Conservation (phyloP, 1,140 invertebrate species). For the Aculops lycopersici region DNA sequence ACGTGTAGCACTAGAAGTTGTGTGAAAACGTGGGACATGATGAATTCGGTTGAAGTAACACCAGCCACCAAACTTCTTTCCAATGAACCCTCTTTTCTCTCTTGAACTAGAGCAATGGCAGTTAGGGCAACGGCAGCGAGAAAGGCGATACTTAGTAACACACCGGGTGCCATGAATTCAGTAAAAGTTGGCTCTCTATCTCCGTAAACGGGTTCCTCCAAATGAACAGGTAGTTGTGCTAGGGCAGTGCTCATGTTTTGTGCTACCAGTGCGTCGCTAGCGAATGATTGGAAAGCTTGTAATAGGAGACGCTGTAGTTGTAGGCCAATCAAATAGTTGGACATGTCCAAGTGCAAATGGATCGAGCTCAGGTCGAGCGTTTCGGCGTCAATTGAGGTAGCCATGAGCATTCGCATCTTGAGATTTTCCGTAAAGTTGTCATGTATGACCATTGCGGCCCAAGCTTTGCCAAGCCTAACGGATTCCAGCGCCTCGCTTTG, state of each 20-base stretch:
- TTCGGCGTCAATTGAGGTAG: constrained; percentile 2
- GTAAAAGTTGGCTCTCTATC: constrained; percentile 55
- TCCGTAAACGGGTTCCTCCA: constrained; percentile 53
- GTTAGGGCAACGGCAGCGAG: constrained; percentile 79
- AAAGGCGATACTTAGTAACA: constrained; percentile 77
- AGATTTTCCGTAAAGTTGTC: constrained; percentile 6
- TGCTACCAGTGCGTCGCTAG: not conserved
- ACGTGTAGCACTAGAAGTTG: constrained; percentile 75
- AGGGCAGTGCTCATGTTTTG: not conserved
- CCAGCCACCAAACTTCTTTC: constrained; percentile 64
- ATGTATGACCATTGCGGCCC: constrained; percentile 4
- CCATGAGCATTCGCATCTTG: constrained; percentile 4
- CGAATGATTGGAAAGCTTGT: constrained; percentile 10
- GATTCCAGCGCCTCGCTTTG: constrained; percentile 4
- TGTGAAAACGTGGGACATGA: constrained; percentile 61
- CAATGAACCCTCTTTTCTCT: constrained; percentile 57
- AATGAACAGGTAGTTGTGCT: constrained; percentile 18
- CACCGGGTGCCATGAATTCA: constrained; percentile 73
- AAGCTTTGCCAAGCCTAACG: constrained; percentile 6
- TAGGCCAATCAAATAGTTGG: constrained; percentile 10
- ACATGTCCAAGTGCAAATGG: constrained; percentile 5
- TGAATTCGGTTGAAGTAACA: constrained; percentile 51
- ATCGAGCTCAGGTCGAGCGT: not conserved
- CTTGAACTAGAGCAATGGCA: constrained; percentile 58
- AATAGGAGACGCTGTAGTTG: constrained; percentile 9